Evolutionary conservation across 1,140 invertebrate species (phyloP), one percentile per base, ranked within the genome.

Genomic region (Oryctes rhinoceros): DNA sequence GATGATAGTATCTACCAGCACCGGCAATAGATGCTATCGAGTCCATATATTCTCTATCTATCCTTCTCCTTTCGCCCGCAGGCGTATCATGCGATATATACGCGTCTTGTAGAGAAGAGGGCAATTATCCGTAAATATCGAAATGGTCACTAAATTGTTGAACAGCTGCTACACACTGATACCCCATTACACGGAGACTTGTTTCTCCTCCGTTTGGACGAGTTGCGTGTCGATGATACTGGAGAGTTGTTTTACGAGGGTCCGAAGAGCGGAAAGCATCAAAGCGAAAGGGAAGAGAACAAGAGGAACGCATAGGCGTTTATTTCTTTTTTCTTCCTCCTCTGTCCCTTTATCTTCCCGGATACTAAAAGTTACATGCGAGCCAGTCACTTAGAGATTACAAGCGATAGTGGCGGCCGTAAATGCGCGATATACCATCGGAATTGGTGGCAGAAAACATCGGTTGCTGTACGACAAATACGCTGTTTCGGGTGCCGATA

Each of bases 71-170:
- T 30, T 30, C 24, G 24, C 24, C 24, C 24, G 2, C 24, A 30
- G 24, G 24, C n/a, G n/a, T 53, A 53, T 10, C 13, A 53, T 53
- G 13, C 49, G 49, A 10, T 53, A 53, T 53, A 53, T 30, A 30
- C 24, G 24, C 24, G 24, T 2, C 0, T 30, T 30, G 24, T 30
- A 30, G 24, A 44, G 39, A n/a, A 65, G 67, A 13, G 13, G 67
- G n/a, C 67, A 74, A 74, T 74, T 74, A 74, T 74, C 67, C 37
- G 67, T 74, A 74, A 74, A 74, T 74, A 74, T 74, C 37, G 67
- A 39, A 74, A 74, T 11, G 67, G 67, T 39, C 24, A 37, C 67
- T 74, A 74, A 74, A 74, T 74, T 39, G 67, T 37, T 15, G 30
- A 39, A 35, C 67, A 74, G 67, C 67, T 74, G 67, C 37, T 18